Evolutionary conservation across 2,888 invertebrate genomes (phyloP).

Genomic region (Adelognathus sp.): DNA sequence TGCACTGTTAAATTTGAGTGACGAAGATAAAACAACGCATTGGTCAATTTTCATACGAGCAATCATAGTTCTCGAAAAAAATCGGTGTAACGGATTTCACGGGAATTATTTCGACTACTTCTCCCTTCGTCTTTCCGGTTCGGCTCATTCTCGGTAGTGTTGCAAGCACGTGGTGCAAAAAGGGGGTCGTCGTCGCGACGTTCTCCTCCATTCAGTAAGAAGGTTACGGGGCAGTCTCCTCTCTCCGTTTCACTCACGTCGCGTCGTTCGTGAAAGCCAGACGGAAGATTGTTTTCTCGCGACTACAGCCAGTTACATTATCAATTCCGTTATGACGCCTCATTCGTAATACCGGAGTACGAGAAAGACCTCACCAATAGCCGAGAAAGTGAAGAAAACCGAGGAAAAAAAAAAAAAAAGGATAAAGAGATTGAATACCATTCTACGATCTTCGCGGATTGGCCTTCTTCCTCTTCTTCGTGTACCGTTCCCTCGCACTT

Average conservation of each 20-base stretch:
- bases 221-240: conserved; percentile 69
- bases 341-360: conserved; percentile 77
- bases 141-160: not conserved
- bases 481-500: conserved; percentile 30
- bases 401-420: not conserved
- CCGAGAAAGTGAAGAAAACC: conserved; percentile 23
- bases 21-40: not conserved
- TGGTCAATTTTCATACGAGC: not conserved
- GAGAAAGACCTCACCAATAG: conserved; percentile 32
- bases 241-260: conserved; percentile 66
- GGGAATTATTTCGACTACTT: not conserved
- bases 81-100: not conserved
- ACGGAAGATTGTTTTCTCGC: conserved; percentile 67
- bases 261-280: conserved; percentile 46
- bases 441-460: conserved; percentile 73
- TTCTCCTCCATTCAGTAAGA: conserved; percentile 77
- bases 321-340: conserved; percentile 80
- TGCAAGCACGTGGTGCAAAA: conserved; percentile 59
- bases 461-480: conserved; percentile 66
- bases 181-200: conserved; percentile 65
- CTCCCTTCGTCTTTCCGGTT: conserved; percentile 1
- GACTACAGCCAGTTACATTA: conserved; percentile 78
- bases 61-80: not conserved
- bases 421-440: conserved; percentile 40
- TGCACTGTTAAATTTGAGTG: not conserved